Evolutionary conservation across 2,888 invertebrate genomes (phyloP).

Genomic region (Tryphoninae sp.): DNA sequence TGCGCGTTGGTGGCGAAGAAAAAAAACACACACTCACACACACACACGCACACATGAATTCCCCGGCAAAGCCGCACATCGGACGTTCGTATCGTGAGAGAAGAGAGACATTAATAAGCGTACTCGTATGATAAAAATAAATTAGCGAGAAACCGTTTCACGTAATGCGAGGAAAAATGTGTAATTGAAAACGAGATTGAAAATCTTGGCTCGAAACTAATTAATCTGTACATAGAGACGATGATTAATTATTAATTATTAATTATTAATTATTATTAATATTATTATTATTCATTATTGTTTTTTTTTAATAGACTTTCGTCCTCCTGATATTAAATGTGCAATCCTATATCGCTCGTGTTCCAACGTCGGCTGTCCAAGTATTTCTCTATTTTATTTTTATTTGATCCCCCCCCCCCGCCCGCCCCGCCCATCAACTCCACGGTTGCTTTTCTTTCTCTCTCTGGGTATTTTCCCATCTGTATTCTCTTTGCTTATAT

Average conservation of each 20-base stretch:
- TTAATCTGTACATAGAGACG: slow-evolving; percentile 57
- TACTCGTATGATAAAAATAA: slow-evolving; percentile 55
- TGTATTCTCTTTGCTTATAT: too few species aligned
- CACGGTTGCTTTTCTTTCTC: too few species aligned
- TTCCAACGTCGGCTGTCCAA: slow-evolving; percentile 24
- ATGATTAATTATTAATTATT: slow-evolving; percentile 47
- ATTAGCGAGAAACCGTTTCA: slow-evolving; percentile 29
- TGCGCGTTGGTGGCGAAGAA: slow-evolving; percentile 53
- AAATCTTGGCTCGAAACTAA: slow-evolving; percentile 51
- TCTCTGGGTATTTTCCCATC: too few species aligned
- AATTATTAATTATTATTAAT: slow-evolving; percentile 37
- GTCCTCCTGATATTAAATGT: slow-evolving; percentile 50
- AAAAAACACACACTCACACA: slow-evolving; percentile 12
- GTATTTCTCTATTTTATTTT: slow-evolving; percentile 11
- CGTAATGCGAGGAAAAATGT: slow-evolving; percentile 37
- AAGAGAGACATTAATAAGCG: slow-evolving; percentile 42
- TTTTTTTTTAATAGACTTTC: slow-evolving; percentile 24
- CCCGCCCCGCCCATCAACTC: too few species aligned
- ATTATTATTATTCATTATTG: slow-evolving; percentile 29
- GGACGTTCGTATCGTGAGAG: slow-evolving; percentile 29
- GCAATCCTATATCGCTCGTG: slow-evolving; percentile 61
- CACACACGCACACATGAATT: too few species aligned
- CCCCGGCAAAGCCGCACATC: not conserved
- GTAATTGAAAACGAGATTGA: slow-evolving; percentile 48
- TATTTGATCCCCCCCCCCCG: not conserved